Evolutionary conservation across 2,888 invertebrate species (phyloP).

Genomic region (Metalampra italica): DNA sequence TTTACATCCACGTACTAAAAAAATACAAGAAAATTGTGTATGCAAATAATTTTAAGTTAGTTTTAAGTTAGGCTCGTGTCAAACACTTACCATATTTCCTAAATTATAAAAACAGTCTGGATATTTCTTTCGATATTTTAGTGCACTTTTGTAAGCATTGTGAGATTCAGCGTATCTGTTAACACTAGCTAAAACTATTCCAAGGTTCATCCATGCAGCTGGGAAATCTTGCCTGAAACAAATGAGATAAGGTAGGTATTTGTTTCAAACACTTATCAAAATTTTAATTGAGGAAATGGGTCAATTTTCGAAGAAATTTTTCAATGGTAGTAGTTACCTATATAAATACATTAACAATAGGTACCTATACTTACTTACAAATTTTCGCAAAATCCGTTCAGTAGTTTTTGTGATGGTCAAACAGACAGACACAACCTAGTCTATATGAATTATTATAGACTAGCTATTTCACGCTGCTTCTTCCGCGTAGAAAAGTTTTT

Average conservation of each 20-base stretch:
- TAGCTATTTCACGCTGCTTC: no score
- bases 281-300: neutral
- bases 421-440: no score
- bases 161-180: conserved; percentile 85
- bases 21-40: neutral
- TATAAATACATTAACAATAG: no score
- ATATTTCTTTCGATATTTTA: conserved; percentile 87
- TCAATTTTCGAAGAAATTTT: no score
- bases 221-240: conserved; percentile 88
- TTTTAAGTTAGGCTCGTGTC: no score
- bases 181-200: conserved; percentile 90
- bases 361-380: no score
- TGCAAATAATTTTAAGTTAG: no score
- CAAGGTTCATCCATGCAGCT: conserved; percentile 99
- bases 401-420: no score
- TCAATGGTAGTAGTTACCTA: no score
- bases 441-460: no score
- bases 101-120: conserved; percentile 97
- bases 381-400: no score
- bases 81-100: conserved; percentile 88
- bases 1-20: conserved; percentile 88
- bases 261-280: neutral
- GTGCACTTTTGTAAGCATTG: conserved; percentile 87
- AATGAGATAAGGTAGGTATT: neutral
- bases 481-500: no score